These are phyloP conservation scores for Eudemis profundana DNA, from an alignment of 2,888 invertebrate genomes.

Conservation along the genomic window DNA sequence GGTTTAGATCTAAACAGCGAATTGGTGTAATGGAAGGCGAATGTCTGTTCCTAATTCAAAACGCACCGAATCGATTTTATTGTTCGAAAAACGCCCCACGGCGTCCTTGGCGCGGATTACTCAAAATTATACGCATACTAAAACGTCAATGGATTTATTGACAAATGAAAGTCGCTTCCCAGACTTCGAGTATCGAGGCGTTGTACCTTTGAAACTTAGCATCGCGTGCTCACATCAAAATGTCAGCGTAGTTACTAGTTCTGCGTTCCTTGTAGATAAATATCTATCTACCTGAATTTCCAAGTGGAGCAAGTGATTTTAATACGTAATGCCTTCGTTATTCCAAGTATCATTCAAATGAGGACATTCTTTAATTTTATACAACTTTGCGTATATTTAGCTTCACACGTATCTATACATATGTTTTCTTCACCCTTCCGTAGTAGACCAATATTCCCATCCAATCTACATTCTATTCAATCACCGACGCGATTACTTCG, in stretches of 20 bases:
- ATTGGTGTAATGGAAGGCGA: constrained; percentile 67
- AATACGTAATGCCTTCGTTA: constrained; percentile 34
- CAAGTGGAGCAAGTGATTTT: constrained; percentile 37
- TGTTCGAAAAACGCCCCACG: constrained; percentile 53
- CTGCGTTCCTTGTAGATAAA: constrained; percentile 38
- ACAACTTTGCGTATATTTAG: not conserved
- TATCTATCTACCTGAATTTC: constrained; percentile 35
- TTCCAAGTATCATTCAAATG: constrained; percentile 15
- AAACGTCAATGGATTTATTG: constrained; percentile 34
- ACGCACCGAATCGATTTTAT: constrained; percentile 55
- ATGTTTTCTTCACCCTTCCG: not conserved
- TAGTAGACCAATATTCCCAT: not conserved
- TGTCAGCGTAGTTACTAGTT: constrained; percentile 37
- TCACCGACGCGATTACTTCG: constrained; percentile 3
- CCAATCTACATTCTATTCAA: constrained; percentile 27
- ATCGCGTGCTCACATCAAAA: constrained; percentile 43
- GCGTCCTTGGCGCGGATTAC: constrained; percentile 1
- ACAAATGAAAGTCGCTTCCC: constrained; percentile 20
- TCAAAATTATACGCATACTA: constrained; percentile 1
- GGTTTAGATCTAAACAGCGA: constrained; percentile 57
- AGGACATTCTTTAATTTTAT: not conserved
- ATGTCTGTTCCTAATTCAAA: constrained; percentile 67
- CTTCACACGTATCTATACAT: not conserved
- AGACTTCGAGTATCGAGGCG: constrained; percentile 24
- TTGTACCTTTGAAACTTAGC: constrained; percentile 36